These are phyloP conservation scores for Trachythela sp. DNA, from an alignment of 64 coral and sea anemone genomes.

Conservation along the genomic window DNA sequence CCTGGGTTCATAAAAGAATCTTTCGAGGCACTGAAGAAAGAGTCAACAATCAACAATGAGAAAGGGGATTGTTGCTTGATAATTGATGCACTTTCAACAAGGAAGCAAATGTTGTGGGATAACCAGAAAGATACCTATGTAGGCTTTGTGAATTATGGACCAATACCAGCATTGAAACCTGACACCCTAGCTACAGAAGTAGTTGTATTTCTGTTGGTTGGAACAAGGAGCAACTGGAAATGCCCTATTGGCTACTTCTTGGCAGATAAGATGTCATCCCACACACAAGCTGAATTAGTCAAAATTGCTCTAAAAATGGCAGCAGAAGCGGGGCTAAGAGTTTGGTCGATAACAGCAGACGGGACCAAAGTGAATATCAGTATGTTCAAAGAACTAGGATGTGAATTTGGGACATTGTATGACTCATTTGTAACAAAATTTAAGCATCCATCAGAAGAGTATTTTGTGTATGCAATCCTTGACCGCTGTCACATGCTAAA, in stretches of 20 bases:
- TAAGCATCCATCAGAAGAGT: background rate
- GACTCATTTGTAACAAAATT: background rate
- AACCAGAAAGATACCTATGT: background rate
- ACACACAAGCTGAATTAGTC: background rate
- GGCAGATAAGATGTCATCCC: background rate
- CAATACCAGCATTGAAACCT: background rate
- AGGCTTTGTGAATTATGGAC: background rate
- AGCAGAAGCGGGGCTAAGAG: background rate
- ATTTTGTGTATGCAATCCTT: background rate
- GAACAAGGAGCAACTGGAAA: background rate
- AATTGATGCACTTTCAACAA: background rate
- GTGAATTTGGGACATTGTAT: background rate
- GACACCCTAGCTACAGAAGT: background rate
- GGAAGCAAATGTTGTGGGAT: background rate
- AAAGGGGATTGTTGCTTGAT: background rate
- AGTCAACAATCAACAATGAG: background rate
- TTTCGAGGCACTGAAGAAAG: background rate
- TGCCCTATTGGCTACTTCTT: background rate
- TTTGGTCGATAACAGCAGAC: background rate
- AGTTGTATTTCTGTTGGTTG: background rate
- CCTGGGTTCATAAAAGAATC: background rate
- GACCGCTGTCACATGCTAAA: background rate
- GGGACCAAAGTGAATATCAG: background rate
- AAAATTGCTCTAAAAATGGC: background rate
- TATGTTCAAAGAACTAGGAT: background rate